These are phyloP conservation scores for Phaethon lepturus DNA, from an alignment of 2,113 vertebrate genomes.

Conservation along the genomic window DNA sequence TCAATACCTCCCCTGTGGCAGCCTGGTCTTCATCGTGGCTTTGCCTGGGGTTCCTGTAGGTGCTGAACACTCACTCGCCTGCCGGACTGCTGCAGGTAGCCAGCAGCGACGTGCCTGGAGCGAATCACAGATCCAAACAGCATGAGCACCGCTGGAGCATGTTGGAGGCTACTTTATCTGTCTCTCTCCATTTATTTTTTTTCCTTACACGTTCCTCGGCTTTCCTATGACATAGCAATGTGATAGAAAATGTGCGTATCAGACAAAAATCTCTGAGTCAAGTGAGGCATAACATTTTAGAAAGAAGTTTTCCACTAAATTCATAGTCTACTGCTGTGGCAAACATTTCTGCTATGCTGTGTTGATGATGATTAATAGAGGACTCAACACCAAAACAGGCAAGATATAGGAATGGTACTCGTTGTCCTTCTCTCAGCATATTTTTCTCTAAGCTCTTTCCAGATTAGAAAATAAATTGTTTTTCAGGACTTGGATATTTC, in stretches of 20 bases:
- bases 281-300: neutral
- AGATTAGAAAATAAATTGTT: neutral
- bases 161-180: neutral
- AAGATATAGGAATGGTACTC: neutral
- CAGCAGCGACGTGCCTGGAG: rapidly evolving
- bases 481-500: neutral
- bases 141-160: neutral
- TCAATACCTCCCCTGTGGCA: neutral
- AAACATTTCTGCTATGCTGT: neutral
- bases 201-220: neutral
- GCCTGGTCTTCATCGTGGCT: neutral
- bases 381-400: neutral
- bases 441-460: neutral
- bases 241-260: neutral
- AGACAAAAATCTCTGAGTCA: neutral
- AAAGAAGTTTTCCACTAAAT: neutral
- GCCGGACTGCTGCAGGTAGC: neutral
- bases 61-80: neutral
- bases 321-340: neutral
- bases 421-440: neutral
- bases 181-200: neutral
- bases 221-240: neutral
- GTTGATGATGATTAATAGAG: slow-evolving; percentile 12
- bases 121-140: neutral
- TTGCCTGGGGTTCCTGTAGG: neutral